Base-by-base conservation (phyloP, 1,140 invertebrate genomes). In the Geopemphigus sp. region DNA sequence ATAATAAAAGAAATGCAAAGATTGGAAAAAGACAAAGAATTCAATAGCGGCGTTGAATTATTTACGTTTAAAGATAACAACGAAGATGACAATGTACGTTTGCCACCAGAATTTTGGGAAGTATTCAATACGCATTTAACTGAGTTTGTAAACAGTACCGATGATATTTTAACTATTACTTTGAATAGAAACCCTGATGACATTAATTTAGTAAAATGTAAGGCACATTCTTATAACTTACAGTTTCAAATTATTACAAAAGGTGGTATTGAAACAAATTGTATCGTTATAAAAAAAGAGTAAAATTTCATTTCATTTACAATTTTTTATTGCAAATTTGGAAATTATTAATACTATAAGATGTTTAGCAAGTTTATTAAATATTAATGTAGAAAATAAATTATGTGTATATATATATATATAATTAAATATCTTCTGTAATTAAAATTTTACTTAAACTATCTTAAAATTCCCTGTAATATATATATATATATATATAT, bases 101-200 rank as follows among this genome's bases (percentile, higher is more conserved):
- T 57, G 6, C 39, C 74, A 11, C 39, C n/a, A 2, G 57, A 17
- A 78, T 78, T 78, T 63, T 78, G 74, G 74, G 74, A 78, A 47
- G 39, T 78, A 47, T 78, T 78, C 29, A 17, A 78, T 47, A 45
- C 14, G 26, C 57, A 22, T n/a, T 63, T 78, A 26, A 14, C 6
- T 0, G 57, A 78, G 5, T 78, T 78, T 61, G 17, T 47, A 12
- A 50, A 50, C 19, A 14, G 74, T 50, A 6, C 12, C 29, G 74
- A 78, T 63, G 74, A 78, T 50, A 17, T 78, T 29, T 63, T 78
- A 45, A 78, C 74, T 26, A 22, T 78, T 47, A 61, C 14, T 3
- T 22, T 39, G 6, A 59, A 61, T 22, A 61, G 39, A 47, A 57
- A 78, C 17, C 57, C 57, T 5, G n/a, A 78, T 47, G 74, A 78